Base-by-base conservation (phyloP, 2,888 invertebrate species). In the Bombyx huttoni region DNA sequence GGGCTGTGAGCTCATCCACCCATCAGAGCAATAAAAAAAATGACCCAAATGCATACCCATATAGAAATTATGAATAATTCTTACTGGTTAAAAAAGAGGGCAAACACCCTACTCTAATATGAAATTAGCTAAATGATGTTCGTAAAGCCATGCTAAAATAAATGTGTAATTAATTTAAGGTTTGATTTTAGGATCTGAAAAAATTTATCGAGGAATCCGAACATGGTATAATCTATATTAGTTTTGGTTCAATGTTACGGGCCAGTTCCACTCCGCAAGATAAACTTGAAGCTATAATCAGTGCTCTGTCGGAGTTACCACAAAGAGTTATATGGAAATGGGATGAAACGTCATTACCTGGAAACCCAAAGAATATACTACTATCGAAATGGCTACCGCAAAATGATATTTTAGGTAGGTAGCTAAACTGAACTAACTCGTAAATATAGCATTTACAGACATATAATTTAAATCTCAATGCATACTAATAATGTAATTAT, bases 301-400 rank as follows among this genome's bases (percentile, higher is more conserved):
- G 75, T 5, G 92, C 91, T 1, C 79, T 95, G 52, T 75, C 88
- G 0, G 81, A 89, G 54, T 75, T 94, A 34, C 91, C 92, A 1
- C 90, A 93, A 61, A 89, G 91, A 58, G 89, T 94, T 1, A 74
- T 95, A 33, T 95, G 94, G 94, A 94, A 94, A 79, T 93, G 92
- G 92, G 94, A 94, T 64, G 84, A 88, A 50, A 91, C 91, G 8
- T 75, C 83, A 8, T 70, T 91, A 62, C 87, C 88, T 0, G 88
- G 84, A 34, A 85, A 91, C 58, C 90, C 91, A 0, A 76, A 86
- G 49, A 92, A 93, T 64, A 85, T 94, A 9, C 86, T 89, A 68
- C 64, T 90, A 12, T 83, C 83, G 52, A 89, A 89, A 51, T 94
- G 93, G 93, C 70, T 93, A 61, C 93, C 93, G 0, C 94, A 94